Percentiles rank a stretch among this genome's conserved stretches.
Evolutionary conservation across 1,140 invertebrate genomes (phyloP).

Genomic region (Caenorhabditis remanei): DNA sequence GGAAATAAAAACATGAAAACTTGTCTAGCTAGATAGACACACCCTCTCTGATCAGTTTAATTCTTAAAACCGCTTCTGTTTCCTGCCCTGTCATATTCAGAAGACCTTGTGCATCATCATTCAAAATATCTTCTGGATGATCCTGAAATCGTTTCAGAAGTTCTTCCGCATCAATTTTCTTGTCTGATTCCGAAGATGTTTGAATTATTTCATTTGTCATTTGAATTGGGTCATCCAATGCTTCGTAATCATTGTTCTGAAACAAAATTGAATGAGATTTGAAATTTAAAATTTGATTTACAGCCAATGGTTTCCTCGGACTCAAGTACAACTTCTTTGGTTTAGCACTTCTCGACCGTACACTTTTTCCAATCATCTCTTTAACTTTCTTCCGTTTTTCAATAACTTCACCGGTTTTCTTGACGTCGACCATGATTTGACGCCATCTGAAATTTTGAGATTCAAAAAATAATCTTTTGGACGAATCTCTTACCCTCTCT

Average conservation of each 20-base stretch:
- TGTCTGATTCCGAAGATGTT: background rate
- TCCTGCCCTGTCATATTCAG: conserved; percentile 47
- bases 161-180: background rate
- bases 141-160: conserved; percentile 23
- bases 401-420: conserved; percentile 51
- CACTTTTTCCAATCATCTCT: conserved; percentile 60
- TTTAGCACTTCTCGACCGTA: conserved; percentile 50
- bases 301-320: conserved; percentile 14
- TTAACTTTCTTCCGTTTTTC: conserved; percentile 59
- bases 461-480: background rate
- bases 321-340: background rate
- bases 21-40: background rate
- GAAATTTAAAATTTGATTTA: background rate
- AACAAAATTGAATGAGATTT: background rate
- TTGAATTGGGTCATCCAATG: conserved; percentile 21
- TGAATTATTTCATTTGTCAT: background rate
- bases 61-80: conserved; percentile 36
- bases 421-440: conserved; percentile 64
- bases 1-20: background rate
- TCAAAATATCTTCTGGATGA: conserved; percentile 32
- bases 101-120: conserved; percentile 41
- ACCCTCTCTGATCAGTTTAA: conserved; percentile 62
- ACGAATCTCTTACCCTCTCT: conserved; percentile 4
- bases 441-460: conserved; percentile 68
- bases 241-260: background rate